Evolutionary conservation across 1,140 invertebrate genomes (phyloP).

Genomic region (Cydia splendana): DNA sequence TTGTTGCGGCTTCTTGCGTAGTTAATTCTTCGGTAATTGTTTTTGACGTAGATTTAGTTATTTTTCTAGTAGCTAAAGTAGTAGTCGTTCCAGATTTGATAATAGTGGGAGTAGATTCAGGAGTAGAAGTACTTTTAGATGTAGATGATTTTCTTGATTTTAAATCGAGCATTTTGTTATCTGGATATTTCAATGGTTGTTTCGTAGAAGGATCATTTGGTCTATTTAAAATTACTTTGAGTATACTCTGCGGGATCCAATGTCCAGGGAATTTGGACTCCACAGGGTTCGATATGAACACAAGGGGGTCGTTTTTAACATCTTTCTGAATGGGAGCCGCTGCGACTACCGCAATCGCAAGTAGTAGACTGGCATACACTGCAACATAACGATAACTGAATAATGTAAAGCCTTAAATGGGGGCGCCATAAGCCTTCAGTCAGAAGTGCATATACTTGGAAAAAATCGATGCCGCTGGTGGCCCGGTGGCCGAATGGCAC

Average conservation of each 20-base stretch:
- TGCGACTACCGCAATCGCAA: neutral
- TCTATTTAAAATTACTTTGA: conserved; percentile 49
- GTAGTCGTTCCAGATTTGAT: neutral
- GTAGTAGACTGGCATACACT: neutral
- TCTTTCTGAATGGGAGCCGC: no score
- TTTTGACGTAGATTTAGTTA: neutral
- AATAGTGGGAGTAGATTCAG: neutral
- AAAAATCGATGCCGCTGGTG: no score
- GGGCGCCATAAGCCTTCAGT: no score
- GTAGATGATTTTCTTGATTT: neutral
- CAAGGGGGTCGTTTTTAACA: conserved; percentile 39
- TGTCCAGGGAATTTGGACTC: conserved; percentile 57
- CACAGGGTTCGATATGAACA: conserved; percentile 55
- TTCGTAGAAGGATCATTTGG: conserved; percentile 25
- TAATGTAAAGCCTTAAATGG: no score
- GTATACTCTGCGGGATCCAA: conserved; percentile 55
- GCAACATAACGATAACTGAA: neutral
- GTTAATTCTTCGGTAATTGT: neutral
- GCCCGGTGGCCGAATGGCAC: no score
- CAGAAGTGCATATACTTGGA: no score
- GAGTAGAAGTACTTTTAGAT: neutral
- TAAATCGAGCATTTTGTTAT: neutral
- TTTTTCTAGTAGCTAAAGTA: neutral
- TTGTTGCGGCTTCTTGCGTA: neutral
- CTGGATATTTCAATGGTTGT: conserved; percentile 22